Evolutionary conservation across 1,140 invertebrate species (phyloP).

Genomic region (Armadillidium nasatum): DNA sequence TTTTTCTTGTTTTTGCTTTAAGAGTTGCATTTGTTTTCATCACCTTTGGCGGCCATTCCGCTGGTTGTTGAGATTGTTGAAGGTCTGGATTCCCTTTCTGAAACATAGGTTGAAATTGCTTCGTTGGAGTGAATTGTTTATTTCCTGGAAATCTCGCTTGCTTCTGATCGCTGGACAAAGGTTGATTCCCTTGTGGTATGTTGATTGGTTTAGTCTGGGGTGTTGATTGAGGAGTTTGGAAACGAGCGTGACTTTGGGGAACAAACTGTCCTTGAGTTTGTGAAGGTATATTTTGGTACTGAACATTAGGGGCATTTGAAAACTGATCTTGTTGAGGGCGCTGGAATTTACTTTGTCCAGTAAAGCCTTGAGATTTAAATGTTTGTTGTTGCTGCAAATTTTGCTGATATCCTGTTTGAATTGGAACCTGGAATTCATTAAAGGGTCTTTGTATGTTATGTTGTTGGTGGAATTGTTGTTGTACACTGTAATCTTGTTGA

Average conservation of each 20-base stretch:
- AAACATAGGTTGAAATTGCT: too few species aligned
- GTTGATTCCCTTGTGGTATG: too few species aligned
- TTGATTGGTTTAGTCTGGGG: too few species aligned
- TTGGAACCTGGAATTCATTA: not conserved
- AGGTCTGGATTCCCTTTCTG: not conserved
- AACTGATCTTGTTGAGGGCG: not conserved
- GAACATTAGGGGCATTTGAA: not conserved
- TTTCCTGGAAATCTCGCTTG: too few species aligned
- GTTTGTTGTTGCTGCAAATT: not conserved
- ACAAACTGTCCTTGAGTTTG: not conserved
- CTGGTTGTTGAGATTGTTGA: not conserved
- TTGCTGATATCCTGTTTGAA: not conserved
- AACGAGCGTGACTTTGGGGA: not conserved
- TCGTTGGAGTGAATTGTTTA: too few species aligned
- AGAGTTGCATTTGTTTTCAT: not conserved
- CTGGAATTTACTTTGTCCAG: too few species aligned
- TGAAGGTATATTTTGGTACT: not conserved
- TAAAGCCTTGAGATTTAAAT: too few species aligned
- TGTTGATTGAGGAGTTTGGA: not conserved
- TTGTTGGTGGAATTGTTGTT: not conserved
- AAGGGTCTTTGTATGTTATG: not conserved
- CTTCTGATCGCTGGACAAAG: too few species aligned
- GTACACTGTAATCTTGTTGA: not conserved
- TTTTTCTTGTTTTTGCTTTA: not conserved
- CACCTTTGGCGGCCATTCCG: not conserved